These are phyloP conservation scores for Hyphantria cunea DNA, from an alignment of 1,140 invertebrate genomes.

Conservation along the genomic window DNA sequence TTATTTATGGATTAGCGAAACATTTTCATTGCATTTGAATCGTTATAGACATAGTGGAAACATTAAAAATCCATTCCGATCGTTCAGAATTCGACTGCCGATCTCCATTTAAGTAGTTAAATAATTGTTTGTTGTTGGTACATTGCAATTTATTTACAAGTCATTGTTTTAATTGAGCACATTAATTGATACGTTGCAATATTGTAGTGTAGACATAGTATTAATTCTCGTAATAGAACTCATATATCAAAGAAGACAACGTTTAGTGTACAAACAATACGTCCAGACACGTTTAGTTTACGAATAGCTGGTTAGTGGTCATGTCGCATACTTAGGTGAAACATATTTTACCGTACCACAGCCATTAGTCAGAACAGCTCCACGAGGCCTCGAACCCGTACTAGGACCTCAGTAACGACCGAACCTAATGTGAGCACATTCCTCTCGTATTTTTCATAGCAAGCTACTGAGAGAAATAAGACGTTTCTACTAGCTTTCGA, in stretches of 20 bases:
- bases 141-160: too few species aligned
- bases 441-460: slow-evolving; percentile 56
- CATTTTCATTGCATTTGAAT: too few species aligned
- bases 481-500: slow-evolving; percentile 36
- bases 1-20: too few species aligned
- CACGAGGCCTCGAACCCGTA: slow-evolving; percentile 42
- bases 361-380: slow-evolving; percentile 55
- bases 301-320: slow-evolving; percentile 40
- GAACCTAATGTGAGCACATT: slow-evolving; percentile 58
- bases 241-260: not conserved
- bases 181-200: too few species aligned
- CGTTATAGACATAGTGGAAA: too few species aligned
- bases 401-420: slow-evolving; percentile 56
- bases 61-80: too few species aligned
- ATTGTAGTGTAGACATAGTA: too few species aligned
- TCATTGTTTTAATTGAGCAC: too few species aligned
- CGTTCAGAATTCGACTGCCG: too few species aligned
- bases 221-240: too few species aligned
- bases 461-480: slow-evolving; percentile 40
- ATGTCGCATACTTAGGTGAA: slow-evolving; percentile 48
- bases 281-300: slow-evolving; percentile 19
- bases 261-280: not conserved
- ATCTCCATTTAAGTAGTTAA: too few species aligned
- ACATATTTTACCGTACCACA: slow-evolving; percentile 53
- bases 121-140: too few species aligned